Evolutionary conservation across 1,140 invertebrate species (phyloP), one percentile per base, ranked within the genome.

Genomic region (Plectrocnemia conspersa): DNA sequence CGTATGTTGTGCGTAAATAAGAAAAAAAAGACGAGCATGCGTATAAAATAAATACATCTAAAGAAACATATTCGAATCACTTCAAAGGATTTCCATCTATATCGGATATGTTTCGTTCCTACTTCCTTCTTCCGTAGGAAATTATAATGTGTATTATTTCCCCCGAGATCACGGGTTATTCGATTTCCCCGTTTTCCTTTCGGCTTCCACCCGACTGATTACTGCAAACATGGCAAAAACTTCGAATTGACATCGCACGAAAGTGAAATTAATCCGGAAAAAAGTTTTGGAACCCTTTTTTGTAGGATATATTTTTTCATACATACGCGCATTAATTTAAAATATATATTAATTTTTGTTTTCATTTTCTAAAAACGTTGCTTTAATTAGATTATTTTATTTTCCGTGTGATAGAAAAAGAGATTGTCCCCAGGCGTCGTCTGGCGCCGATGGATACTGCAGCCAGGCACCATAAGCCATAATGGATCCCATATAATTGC

Each of bases 81-180:
- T n/a, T n/a, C n/a, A n/a, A n/a, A n/a, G n/a, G n/a, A n/a, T n/a
- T n/a, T n/a, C n/a, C n/a, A n/a, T n/a, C n/a, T n/a, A n/a, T 29
- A 16, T 50, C 47, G 13, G 33, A 15, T 24, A 33, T 6, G 24
- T 50, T 50, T 29, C 21, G 13, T 48, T 48, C 15, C 32, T 19
- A 13, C 25, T 23, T 21, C 21, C 18, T 23, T 36, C 38, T 32
- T 35, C 22, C 33, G 38, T 36, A 32, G 46, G 46, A 50, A 56
- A 56, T 56, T 56, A 56, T 56, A 50, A 56, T 50, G 54, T 50
- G 40, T 42, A 56, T 56, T 50, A 56, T 56, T 53, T 53, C 50
- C 49, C 44, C 18, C n/a, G 33, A 38, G 50, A 54, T 53, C 42
- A 32, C 24, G 47, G 52, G 42, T 53, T 47, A 58, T 58, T 58